Evolutionary conservation across 2,888 invertebrate species (phyloP), one percentile per base, ranked within the genome.

Genomic region (Dryococelus australis): DNA sequence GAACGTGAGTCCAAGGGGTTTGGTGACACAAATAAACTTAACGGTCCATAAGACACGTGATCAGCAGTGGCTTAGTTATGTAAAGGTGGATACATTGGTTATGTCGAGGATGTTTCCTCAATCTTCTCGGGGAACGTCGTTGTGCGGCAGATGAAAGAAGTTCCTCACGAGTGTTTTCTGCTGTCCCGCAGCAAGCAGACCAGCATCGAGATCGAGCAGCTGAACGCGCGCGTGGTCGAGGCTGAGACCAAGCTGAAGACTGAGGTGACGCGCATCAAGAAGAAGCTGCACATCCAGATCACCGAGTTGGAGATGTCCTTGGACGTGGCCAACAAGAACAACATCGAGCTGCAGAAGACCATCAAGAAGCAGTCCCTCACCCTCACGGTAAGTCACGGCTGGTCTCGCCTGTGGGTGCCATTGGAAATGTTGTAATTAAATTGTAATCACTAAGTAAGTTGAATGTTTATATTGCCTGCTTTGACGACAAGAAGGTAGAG

Each of bases 281-380:
- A 99, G 98, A 99, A 99, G 97, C 94, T 98, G 93, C 98, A 98
- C 94, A 97, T 98, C 92, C 98, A 98, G 92, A 99, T 99, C 93
- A 98, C 98, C 91, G 99, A 99, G 93, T 94, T 99, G 92, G 99
- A 99, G 93, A 95, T 99, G 94, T 97, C 98, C 87, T 95, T 99
- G 93, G 99, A 99, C 94, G 97, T 98, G 91, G 97, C 98, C 94
- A 99, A 99, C 95, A 98, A 99, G 95, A 98, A 97, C 94, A 99
- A 99, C 95, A 96, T 99, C 92, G 98, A 98, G 92, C 95, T 99
- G 92, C 98, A 99, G 94, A 98, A 98, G 95, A 97, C 98, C 92
- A 97, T 98, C 95, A 99, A 99, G 96, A 98, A 97, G 93, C 98
- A 99, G 93, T 97, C 98, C 90, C 95, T 98, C 92, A 97, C 97